Percentiles rank a stretch among this genome's conserved stretches.
Conservation (phyloP, 2,113 vertebrate species). For the Hippocampus guttulatus region DNA sequence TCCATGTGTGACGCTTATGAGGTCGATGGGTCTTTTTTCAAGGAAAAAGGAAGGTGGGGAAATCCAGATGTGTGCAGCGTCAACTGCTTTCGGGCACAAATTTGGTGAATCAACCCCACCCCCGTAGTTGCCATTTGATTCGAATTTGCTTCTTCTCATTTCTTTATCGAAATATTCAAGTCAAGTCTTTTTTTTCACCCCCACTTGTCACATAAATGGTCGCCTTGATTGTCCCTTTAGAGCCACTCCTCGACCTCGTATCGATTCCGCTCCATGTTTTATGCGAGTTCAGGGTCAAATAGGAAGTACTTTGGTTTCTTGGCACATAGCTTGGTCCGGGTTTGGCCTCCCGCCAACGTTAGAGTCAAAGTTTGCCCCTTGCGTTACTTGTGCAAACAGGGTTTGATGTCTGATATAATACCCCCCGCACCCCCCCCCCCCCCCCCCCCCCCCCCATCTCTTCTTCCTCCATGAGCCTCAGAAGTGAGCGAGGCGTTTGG, state of each 20-base stretch:
- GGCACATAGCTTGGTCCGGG: slow-evolving; percentile 44
- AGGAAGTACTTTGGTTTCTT: slow-evolving; percentile 69
- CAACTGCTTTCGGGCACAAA: slow-evolving; percentile 34
- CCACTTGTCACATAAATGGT: slow-evolving; percentile 23
- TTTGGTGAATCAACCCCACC: slow-evolving; percentile 41
- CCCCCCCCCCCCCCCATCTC: background rate
- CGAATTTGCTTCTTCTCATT: slow-evolving; percentile 19
- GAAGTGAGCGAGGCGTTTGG: slow-evolving; percentile 45
- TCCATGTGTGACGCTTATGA: slow-evolving; percentile 68
- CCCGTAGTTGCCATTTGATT: background rate
- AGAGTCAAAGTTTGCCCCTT: slow-evolving; percentile 66
- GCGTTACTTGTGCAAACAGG: slow-evolving; percentile 64
- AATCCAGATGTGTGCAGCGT: slow-evolving; percentile 46
- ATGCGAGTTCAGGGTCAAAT: slow-evolving; percentile 41
- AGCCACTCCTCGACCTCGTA: slow-evolving; percentile 30
- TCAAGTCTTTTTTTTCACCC: no score
- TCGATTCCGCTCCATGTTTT: slow-evolving; percentile 61
- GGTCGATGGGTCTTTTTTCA: slow-evolving; percentile 59
- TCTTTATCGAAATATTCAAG: slow-evolving; percentile 11
- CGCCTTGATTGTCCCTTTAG: slow-evolving; percentile 15
- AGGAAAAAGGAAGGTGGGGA: slow-evolving; percentile 44
- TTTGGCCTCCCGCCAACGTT: slow-evolving; percentile 45
- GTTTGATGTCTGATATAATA: slow-evolving; percentile 52
- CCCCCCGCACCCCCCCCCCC: background rate
- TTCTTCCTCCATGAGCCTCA: slow-evolving; percentile 34